A percentile compares a stretch with the other conserved stretches of the same genome.
Evolutionary conservation across 2,113 vertebrate species (phyloP).

Genomic region (Poeciliopsis turrubarensis): DNA sequence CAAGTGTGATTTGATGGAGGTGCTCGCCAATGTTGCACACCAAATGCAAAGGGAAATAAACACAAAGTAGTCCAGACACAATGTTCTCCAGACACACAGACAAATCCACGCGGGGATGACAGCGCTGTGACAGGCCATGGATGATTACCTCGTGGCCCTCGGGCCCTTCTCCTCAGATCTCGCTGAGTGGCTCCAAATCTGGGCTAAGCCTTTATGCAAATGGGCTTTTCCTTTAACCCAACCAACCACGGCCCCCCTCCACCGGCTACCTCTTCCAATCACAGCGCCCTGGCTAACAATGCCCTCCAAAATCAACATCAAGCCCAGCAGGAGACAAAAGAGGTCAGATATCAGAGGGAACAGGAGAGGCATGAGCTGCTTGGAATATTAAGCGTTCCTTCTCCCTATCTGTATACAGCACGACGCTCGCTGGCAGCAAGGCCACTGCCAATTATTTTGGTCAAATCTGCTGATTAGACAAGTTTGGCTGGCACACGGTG

Average conservation of each 20-base stretch:
- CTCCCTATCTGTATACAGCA: constrained; percentile 73
- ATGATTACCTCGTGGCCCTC: constrained; percentile 80
- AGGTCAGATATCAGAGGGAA: constrained; percentile 81
- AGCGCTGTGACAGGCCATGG: constrained; percentile 75
- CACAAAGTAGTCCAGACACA: constrained; percentile 58
- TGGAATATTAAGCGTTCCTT: constrained; percentile 76
- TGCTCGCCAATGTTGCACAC: constrained; percentile 55
- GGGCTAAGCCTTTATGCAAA: constrained; percentile 83
- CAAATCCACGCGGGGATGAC: constrained; percentile 71
- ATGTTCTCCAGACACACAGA: constrained; percentile 54
- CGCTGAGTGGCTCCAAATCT: constrained; percentile 81
- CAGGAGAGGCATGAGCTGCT: constrained; percentile 70
- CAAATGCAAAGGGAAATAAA: constrained; percentile 56
- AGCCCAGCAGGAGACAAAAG: constrained; percentile 79
- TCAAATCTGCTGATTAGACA: constrained; percentile 79
- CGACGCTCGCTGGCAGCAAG: constrained; percentile 68
- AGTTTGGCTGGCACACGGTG: constrained; percentile 72
- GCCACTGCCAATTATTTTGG: constrained; percentile 78
- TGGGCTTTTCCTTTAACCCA: constrained; percentile 66
- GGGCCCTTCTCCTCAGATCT: constrained; percentile 80
- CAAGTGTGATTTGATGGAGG: constrained; percentile 45
- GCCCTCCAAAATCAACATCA: constrained; percentile 82
- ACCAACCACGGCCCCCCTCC: constrained; percentile 73
- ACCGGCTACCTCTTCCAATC: constrained; percentile 70
- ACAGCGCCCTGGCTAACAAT: constrained; percentile 75